Evolutionary conservation across 2,113 vertebrate species (phyloP).

Genomic region (Rhipidura dahli): DNA sequence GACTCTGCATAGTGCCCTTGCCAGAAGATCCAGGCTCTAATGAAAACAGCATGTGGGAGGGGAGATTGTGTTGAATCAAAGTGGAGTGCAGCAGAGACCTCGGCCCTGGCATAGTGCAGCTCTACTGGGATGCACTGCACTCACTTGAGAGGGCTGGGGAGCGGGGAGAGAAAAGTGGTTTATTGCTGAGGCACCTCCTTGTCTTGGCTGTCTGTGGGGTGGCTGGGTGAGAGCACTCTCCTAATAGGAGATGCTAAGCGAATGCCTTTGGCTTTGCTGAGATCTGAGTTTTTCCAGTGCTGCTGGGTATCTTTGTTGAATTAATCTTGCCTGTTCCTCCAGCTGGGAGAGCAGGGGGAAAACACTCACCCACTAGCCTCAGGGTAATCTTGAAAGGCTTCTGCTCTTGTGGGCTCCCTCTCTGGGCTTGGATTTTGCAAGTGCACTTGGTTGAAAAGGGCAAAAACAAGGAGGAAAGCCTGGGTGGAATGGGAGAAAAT

Average conservation of each 20-base stretch:
- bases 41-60: slow-evolving; percentile 25
- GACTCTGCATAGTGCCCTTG: slow-evolving; percentile 31
- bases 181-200: neutral
- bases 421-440: neutral
- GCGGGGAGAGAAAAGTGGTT: neutral
- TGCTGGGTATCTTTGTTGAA: neutral
- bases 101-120: neutral
- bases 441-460: neutral
- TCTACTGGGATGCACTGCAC: neutral
- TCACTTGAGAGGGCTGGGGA: neutral
- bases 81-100: neutral
- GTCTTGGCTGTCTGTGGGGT: neutral
- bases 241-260: neutral
- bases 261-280: neutral
- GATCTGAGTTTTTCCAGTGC: neutral
- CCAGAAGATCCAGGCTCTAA: slow-evolving; percentile 28
- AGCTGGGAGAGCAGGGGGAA: neutral
- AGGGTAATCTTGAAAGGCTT: neutral
- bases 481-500: neutral
- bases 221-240: neutral
- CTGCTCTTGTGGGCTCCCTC: neutral
- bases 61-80: neutral
- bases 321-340: neutral
- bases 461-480: neutral
- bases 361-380: neutral